A percentile compares a stretch with the other conserved stretches of the same genome.
These are phyloP conservation scores for Resseliella maxima DNA, from an alignment of 2,888 invertebrate species.

Conservation along the genomic window DNA sequence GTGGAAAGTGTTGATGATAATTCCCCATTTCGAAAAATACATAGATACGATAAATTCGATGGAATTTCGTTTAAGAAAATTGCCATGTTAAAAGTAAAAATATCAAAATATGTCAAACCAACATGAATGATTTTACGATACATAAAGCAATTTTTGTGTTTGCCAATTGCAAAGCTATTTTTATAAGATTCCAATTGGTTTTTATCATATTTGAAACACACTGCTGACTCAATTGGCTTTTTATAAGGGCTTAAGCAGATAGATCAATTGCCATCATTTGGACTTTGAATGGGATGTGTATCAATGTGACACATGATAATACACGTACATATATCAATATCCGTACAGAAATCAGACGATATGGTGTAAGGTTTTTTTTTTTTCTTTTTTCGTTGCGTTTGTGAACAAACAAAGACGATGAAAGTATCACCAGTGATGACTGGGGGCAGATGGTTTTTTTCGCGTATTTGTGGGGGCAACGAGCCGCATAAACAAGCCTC, in stretches of 20 bases:
- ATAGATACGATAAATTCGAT: too few relatives aligned
- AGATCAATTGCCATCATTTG: not conserved
- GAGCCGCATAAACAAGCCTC: not conserved
- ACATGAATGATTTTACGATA: too few relatives aligned
- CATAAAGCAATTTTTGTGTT: too few relatives aligned
- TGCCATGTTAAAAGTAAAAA: too few relatives aligned
- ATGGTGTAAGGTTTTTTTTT: constrained; percentile 1
- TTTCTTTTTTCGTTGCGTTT: too few relatives aligned
- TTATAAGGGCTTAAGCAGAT: constrained; percentile 12
- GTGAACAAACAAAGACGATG: not conserved
- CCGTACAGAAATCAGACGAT: not conserved
- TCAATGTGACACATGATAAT: constrained; percentile 26
- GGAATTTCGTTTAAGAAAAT: too few relatives aligned
- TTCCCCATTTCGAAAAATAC: too few relatives aligned
- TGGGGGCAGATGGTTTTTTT: not conserved
- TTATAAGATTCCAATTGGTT: constrained; percentile 14
- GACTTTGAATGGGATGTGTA: constrained; percentile 10
- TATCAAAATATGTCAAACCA: too few relatives aligned
- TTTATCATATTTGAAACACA: constrained; percentile 16
- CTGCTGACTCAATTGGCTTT: not conserved
- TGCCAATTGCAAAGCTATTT: too few relatives aligned
- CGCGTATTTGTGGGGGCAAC: not conserved
- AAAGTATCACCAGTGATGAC: not conserved
- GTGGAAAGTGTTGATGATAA: too few relatives aligned
- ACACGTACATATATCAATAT: not conserved